Conservation (phyloP, 2,113 vertebrate genomes). For the Gymnobelideus leadbeateri region DNA sequence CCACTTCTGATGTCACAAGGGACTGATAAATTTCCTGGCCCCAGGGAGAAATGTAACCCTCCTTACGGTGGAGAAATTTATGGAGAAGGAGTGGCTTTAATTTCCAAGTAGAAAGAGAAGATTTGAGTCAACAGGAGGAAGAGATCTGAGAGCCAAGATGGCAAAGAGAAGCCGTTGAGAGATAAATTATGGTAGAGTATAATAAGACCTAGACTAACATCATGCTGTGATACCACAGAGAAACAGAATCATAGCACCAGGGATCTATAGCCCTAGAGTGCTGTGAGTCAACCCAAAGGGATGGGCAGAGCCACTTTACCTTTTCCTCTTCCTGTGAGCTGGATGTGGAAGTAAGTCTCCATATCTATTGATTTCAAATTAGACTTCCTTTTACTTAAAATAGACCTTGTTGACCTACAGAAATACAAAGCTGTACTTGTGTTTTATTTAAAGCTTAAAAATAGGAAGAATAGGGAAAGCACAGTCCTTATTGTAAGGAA, state of each 20-base stretch:
- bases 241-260: not conserved
- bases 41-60: not conserved
- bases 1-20: not conserved
- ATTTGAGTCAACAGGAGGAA: not conserved
- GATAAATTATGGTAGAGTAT: not conserved
- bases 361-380: not conserved
- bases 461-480: not conserved
- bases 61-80: not conserved
- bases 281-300: not conserved
- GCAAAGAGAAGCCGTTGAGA: not conserved
- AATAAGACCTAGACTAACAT: not conserved
- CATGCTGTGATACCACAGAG: not conserved
- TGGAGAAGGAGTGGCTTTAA: not conserved
- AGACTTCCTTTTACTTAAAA: not conserved
- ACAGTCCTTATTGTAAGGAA: not conserved
- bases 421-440: not conserved
- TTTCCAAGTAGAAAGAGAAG: not conserved
- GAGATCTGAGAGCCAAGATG: not conserved
- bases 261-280: not conserved
- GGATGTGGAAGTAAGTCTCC: not conserved
- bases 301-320: not conserved
- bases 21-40: not conserved
- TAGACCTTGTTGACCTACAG: not conserved
- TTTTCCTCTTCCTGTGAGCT: not conserved
- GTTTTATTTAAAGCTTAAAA: not conserved